Conservation (phyloP, 2,797 vertebrate genomes). For the Brotula barbata region DNA sequence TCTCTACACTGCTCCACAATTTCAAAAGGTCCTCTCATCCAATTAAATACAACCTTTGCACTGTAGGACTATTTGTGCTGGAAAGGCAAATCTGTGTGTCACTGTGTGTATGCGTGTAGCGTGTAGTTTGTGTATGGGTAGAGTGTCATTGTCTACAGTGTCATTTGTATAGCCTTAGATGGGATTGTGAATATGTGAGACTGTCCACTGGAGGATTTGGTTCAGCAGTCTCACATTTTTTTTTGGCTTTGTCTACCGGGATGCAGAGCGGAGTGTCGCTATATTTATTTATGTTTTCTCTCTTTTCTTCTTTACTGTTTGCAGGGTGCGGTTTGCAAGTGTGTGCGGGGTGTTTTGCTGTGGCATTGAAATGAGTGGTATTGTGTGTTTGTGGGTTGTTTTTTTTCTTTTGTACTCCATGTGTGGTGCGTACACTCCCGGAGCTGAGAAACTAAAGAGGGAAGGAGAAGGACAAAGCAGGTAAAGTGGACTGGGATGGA, state of each 20-base stretch:
- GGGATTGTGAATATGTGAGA: slow-evolving; percentile 13
- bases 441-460: slow-evolving; percentile 28
- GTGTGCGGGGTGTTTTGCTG: slow-evolving; percentile 5
- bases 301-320: slow-evolving; percentile 19
- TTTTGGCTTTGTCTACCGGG: not conserved
- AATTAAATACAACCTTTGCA: slow-evolving; percentile 11
- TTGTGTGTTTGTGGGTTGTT: not conserved
- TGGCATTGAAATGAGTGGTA: slow-evolving; percentile 21
- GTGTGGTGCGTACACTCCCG: too few relatives aligned
- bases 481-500: slow-evolving; percentile 14
- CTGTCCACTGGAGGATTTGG: slow-evolving; percentile 19
- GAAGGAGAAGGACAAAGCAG: slow-evolving; percentile 14
- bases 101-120: not conserved
- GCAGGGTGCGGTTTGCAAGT: slow-evolving; percentile 1
- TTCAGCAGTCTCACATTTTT: not conserved
- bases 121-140: not conserved
- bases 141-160: too few relatives aligned
- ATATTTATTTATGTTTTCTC: slow-evolving; percentile 47
- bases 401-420: slow-evolving; percentile 21
- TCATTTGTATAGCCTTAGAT: slow-evolving; percentile 17
- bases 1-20: too few relatives aligned
- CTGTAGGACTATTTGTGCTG: slow-evolving; percentile 19
- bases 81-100: not conserved
- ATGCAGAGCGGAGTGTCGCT: slow-evolving; percentile 1
- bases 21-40: too few relatives aligned